Conservation (phyloP, 92 coral and sea anemone species). For the Palythoa caribaeorum region DNA sequence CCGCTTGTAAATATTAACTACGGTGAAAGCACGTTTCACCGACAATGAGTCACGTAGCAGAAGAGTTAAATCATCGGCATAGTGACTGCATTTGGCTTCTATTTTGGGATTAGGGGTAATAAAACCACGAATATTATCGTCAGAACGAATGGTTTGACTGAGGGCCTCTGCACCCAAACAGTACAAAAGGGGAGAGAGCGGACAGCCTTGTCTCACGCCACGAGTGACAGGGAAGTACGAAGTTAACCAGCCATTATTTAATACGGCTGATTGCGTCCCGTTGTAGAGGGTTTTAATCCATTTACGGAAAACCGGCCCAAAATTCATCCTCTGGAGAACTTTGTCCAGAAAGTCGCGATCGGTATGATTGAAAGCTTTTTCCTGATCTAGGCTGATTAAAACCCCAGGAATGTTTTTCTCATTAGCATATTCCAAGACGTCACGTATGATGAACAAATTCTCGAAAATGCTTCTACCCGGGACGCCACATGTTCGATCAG, state of each 20-base stretch:
- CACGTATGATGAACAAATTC: too few species aligned
- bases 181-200: neutral
- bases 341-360: neutral
- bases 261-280: neutral
- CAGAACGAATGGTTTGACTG: neutral
- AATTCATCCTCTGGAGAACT: neutral
- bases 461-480: too few species aligned
- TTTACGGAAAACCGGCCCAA: neutral
- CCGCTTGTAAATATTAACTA: neutral
- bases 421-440: too few species aligned
- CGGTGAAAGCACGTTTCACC: neutral
- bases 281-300: neutral
- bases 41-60: neutral
- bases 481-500: too few species aligned
- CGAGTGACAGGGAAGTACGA: neutral
- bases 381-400: too few species aligned
- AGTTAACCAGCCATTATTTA: neutral
- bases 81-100: neutral
- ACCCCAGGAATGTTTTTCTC: too few species aligned
- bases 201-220: neutral
- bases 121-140: neutral
- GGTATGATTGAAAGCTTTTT: neutral
- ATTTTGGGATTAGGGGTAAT: neutral
- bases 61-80: neutral
- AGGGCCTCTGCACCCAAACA: neutral